phyloP scores from a whole-genome alignment of 2,888 invertebrate genomes.

The Heteropelma amictum region DNA sequence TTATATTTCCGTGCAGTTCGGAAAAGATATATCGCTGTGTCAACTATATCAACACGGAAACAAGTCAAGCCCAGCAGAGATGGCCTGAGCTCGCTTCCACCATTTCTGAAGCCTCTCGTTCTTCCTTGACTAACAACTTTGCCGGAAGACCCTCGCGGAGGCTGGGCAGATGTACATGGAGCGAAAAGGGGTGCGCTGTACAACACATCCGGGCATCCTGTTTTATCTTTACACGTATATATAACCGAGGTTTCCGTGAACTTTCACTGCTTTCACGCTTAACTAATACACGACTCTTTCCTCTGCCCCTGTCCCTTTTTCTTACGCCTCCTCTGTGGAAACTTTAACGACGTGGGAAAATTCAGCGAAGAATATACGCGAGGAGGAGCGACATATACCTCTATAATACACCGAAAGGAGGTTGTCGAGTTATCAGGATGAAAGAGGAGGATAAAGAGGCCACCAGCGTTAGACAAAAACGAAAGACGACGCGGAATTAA shows the following conservation, averaged over 20 bases:
- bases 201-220: conserved; percentile 11
- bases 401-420: neutral
- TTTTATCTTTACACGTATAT: conserved; percentile 9
- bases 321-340: neutral
- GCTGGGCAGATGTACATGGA: neutral
- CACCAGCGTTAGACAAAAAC: neutral
- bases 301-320: neutral
- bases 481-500: too few relatives aligned
- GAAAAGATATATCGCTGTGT: conserved; percentile 37
- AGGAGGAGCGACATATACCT: too few relatives aligned
- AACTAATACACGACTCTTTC: conserved; percentile 20
- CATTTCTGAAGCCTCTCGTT: conserved; percentile 18
- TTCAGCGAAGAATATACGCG: conserved; percentile 23
- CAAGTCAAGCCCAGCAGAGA: conserved; percentile 23
- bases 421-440: conserved; percentile 1
- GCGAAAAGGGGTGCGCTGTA: neutral
- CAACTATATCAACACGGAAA: conserved; percentile 4
- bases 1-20: conserved; percentile 16
- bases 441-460: neutral
- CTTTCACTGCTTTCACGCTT: conserved; percentile 26
- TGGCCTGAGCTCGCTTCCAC: conserved; percentile 20
- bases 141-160: conserved; percentile 12
- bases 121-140: conserved; percentile 36
- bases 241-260: conserved; percentile 12
- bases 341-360: conserved; percentile 22